Evolutionary conservation across 2,888 invertebrate species (phyloP), one percentile per base, ranked within the genome.

Genomic region (Diarsia brunnea): DNA sequence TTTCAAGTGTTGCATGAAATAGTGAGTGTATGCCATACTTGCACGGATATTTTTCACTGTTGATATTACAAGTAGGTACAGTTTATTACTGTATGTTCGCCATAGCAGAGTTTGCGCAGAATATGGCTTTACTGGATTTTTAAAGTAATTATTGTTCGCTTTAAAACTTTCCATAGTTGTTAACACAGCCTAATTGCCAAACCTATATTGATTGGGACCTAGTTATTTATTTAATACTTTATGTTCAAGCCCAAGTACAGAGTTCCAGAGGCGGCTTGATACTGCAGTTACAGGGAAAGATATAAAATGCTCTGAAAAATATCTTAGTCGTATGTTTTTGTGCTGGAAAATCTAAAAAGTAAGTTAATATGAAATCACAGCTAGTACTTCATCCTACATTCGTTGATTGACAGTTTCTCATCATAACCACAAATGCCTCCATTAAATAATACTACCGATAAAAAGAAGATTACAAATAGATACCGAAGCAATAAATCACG

Each of bases 401-500:
- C 0, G 14, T 11, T 73, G 38, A 74, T 31, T 43, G 53, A 16
- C 38, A 31, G 47, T 49, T 81, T 47, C 2, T 45, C 16, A 66
- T 61, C 16, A 53, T 12, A 4, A 49, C 65, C 61, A 24, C 66
- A 49, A 55, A 27, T n/a, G 16, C 55, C 10, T 24, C 21, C n/a
- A 69, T 51, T 61, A 68, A 67, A 64, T 51, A 79, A 31, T 38
- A 79, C 16, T n/a, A 45, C 27, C 11, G 49, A 67, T 38, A 63
- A 8, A 67, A 68, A 65, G 51, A 78, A 53, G 75, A 80, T 73
- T 64, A 49, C 47, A 82, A 60, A 78, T 72, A 69, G 69, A 76
- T 73, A 70, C 49, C 73, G 69, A 75, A 78, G 51, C 61, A 80
- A 79, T 74, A 80, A 82, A 70, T 85, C 68, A 81, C 83, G 81